A percentile compares a stretch with the other conserved stretches of the same genome.
phyloP scores from a whole-genome alignment of 2,888 invertebrate species.

The Acleris cristana region DNA sequence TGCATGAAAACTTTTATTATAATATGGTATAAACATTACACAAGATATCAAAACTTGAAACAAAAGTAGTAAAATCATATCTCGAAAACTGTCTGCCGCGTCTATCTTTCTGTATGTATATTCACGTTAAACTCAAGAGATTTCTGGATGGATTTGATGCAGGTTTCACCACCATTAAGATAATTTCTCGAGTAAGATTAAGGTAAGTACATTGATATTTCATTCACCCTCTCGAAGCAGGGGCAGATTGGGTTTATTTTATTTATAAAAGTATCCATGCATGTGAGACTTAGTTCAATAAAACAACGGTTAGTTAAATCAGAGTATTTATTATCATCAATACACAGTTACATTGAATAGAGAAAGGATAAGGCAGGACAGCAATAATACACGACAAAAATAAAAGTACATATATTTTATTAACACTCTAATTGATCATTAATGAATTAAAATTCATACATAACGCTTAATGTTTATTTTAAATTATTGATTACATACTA shows the following conservation, averaged over 20 bases:
- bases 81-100: too few species aligned
- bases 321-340: constrained; percentile 66
- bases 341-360: constrained; percentile 29
- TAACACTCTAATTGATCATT: constrained; percentile 51
- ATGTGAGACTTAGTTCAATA: constrained; percentile 53
- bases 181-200: too few species aligned
- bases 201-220: too few species aligned
- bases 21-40: neutral
- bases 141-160: too few species aligned
- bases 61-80: too few species aligned
- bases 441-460: constrained; percentile 45
- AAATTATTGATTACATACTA: constrained; percentile 30
- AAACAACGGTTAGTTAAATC: constrained; percentile 65
- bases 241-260: too few species aligned
- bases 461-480: constrained; percentile 36
- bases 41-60: too few species aligned
- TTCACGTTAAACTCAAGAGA: too few species aligned
- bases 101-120: too few species aligned
- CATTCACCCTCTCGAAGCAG: too few species aligned
- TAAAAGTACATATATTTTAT: constrained; percentile 55
- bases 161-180: too few species aligned
- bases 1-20: constrained; percentile 1
- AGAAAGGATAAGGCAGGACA: constrained; percentile 46
- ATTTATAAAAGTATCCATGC: neutral
- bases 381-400: constrained; percentile 56